Evolutionary conservation across 2,113 vertebrate genomes (phyloP).

Genomic region (Rhinoderma darwinii): DNA sequence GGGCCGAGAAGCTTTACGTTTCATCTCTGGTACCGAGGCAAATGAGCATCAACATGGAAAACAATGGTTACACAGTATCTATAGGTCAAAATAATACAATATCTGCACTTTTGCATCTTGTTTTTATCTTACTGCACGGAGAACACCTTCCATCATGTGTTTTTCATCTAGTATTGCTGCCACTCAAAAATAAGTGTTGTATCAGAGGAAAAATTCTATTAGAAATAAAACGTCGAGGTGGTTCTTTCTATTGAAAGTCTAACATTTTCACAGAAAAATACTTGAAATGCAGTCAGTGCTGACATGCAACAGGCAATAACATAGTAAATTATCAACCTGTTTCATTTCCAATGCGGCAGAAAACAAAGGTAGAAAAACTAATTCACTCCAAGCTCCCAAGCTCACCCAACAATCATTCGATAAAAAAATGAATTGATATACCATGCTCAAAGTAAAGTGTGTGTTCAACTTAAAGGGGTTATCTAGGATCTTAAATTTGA

Average conservation of each 20-base stretch:
- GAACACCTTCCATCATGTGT: conserved; percentile 9
- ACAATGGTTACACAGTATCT: too few relatives aligned
- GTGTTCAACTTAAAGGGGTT: neutral
- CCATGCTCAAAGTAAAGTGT: neutral
- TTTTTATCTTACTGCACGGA: neutral
- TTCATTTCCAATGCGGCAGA: neutral
- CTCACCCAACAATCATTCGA: neutral
- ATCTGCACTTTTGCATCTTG: too few relatives aligned
- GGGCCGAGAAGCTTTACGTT: too few relatives aligned
- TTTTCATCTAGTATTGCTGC: conserved; percentile 31
- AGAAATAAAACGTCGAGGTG: neutral
- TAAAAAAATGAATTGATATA: neutral
- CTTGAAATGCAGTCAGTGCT: neutral
- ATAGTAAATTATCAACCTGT: conserved; percentile 29
- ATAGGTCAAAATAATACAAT: too few relatives aligned
- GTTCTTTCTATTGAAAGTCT: conserved; percentile 1
- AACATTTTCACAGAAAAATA: neutral
- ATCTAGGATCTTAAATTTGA: too few relatives aligned
- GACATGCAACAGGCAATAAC: conserved; percentile 8
- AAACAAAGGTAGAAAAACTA: neutral
- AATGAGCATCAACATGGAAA: too few relatives aligned
- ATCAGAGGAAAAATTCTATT: conserved; percentile 26
- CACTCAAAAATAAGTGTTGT: neutral
- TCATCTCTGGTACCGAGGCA: too few relatives aligned
- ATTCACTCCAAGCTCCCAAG: neutral